phyloP scores from a whole-genome alignment of 2,113 vertebrate species.

The Pseudonaja textilis region DNA sequence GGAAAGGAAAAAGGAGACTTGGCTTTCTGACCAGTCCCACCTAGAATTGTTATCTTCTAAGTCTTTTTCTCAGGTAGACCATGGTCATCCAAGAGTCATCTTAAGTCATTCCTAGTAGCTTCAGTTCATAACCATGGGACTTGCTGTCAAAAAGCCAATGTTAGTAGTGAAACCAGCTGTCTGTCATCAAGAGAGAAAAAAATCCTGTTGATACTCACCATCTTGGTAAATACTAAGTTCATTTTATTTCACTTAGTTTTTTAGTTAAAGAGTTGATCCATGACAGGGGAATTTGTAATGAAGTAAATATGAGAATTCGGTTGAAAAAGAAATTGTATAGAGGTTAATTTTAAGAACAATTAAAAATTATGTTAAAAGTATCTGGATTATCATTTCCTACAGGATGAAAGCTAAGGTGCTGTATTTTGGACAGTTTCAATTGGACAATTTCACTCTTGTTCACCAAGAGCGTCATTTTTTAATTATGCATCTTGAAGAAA shows the following conservation, averaged over 20 bases:
- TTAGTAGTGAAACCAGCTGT: too few species aligned
- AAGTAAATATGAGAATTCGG: neutral
- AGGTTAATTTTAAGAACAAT: neutral
- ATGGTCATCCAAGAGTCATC: too few species aligned
- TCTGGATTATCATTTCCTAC: neutral
- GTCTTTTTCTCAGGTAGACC: too few species aligned
- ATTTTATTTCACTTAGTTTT: neutral
- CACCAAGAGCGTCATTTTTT: neutral
- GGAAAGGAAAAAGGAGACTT: too few species aligned
- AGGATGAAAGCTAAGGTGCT: neutral
- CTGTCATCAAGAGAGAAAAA: too few species aligned
- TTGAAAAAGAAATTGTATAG: neutral
- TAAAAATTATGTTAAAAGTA: neutral
- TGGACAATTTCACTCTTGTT: too few species aligned
- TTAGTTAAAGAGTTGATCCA: neutral
- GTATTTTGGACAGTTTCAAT: neutral
- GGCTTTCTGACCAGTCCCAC: too few species aligned
- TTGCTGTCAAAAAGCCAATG: too few species aligned
- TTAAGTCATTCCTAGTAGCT: too few species aligned
- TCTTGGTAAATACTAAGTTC: neutral
- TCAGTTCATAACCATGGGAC: too few species aligned
- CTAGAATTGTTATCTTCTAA: too few species aligned
- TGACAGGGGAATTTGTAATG: neutral
- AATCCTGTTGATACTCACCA: too few species aligned
- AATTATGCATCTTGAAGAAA: neutral